Base-by-base conservation (phyloP, 2,888 invertebrate genomes). In the Cryptops parisi region DNA sequence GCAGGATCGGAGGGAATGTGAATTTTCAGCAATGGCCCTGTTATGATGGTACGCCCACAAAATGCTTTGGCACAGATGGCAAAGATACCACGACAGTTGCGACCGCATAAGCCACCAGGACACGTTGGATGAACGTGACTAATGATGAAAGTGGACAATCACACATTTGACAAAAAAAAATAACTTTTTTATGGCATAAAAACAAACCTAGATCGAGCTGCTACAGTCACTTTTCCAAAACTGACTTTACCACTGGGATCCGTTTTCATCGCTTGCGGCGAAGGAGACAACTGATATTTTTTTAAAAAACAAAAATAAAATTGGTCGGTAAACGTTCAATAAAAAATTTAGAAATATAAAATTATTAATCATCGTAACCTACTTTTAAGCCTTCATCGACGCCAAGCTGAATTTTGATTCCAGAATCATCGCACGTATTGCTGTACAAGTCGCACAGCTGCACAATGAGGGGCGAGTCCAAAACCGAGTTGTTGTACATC, bases 31-130 rank as follows among this genome's bases (percentile, higher is more conserved):
- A 64, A 63, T n/a, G 66, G 64, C 1, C 67, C 65, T 1, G 58
- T 59, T 40, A 64, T 58, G 4, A 60, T 57, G 22, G 53, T 56
- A 41, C 60, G 58, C 3, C 60, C 59, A 47, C 61, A 52, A 19
- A 64, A 63, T 1, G 65, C 67, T 58, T 67, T 68, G 3, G 67
- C 63, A 51, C 64, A 64, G n/a, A 68, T 59, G 43, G 66, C 65
- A 60, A 64, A 67, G 2, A 60, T 57, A 1, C 68, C 68, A 19
- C 67, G 66, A 58, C 5, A 63, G 60, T 9, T 46, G 38, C 24
- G 49, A 54, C 17, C 47, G 19, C 49, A 48, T 23, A 43, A 40
- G 39, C 38, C 3, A 17, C 25, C 47, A 4, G 55, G 55, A 25
- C 55, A 55, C 9, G 27, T 47, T 27, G 33, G 25, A 40, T 39